These are phyloP conservation scores for Plagodis pulveraria DNA, from an alignment of 2,888 invertebrate genomes.

Conservation along the genomic window DNA sequence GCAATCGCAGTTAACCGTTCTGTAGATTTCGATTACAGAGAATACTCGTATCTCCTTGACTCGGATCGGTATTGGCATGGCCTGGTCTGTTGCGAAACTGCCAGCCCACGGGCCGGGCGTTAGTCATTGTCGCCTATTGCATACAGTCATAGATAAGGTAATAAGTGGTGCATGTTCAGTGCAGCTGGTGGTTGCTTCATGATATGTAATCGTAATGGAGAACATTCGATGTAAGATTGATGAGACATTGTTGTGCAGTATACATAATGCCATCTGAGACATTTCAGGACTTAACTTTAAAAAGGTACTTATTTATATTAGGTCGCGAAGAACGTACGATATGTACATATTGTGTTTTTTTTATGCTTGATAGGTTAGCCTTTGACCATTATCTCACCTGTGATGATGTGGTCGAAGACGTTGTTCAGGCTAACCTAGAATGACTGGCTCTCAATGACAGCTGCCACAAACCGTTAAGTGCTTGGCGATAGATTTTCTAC, in stretches of 20 bases:
- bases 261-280: constrained; percentile 2
- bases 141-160: constrained; percentile 35
- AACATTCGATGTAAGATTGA: constrained; percentile 42
- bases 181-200: constrained; percentile 47
- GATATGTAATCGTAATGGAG: constrained; percentile 38
- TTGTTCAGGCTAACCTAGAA: too few relatives aligned
- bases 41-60: constrained; percentile 64
- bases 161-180: constrained; percentile 33
- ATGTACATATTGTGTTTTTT: too few relatives aligned
- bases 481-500: too few relatives aligned
- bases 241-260: constrained; percentile 27
- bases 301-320: not conserved
- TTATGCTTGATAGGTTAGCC: too few relatives aligned
- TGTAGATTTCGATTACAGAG: constrained; percentile 61
- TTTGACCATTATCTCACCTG: too few relatives aligned
- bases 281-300: not conserved
- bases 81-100: constrained; percentile 69
- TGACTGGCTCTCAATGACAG: too few relatives aligned
- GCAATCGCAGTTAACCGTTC: constrained; percentile 61
- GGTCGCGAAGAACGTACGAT: too few relatives aligned
- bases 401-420: too few relatives aligned
- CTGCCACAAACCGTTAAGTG: too few relatives aligned
- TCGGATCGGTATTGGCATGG: constrained; percentile 69
- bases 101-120: constrained; percentile 61
- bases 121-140: constrained; percentile 77